Percentiles rank a stretch among this genome's conserved stretches.
Evolutionary conservation across 1,140 invertebrate species (phyloP).

Genomic region (Grapholita molesta): DNA sequence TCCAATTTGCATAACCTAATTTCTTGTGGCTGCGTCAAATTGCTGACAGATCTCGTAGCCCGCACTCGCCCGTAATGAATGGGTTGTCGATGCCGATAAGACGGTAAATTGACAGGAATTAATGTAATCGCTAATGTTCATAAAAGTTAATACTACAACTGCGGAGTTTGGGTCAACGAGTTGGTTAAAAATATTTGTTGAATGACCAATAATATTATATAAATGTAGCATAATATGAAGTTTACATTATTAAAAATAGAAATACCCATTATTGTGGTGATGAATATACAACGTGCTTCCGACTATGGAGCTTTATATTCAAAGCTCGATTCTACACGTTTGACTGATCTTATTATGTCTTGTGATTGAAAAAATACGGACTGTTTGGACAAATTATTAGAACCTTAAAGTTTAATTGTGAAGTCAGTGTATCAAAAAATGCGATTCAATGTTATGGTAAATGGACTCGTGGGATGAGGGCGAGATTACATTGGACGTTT

Average conservation of each 20-base stretch:
- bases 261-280: too few species aligned
- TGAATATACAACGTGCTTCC: too few species aligned
- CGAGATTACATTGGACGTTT: too few species aligned
- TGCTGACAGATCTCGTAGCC: conserved; percentile 50
- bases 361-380: too few species aligned
- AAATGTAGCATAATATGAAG: background rate
- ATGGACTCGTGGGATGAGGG: too few species aligned
- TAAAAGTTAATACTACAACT: background rate
- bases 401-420: too few species aligned
- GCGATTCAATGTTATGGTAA: too few species aligned
- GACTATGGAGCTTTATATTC: too few species aligned
- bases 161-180: background rate
- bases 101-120: conserved; percentile 40
- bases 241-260: background rate
- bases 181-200: conserved; percentile 18
- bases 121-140: conserved; percentile 30
- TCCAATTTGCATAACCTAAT: conserved; percentile 61
- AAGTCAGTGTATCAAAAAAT: too few species aligned
- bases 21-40: conserved; percentile 53
- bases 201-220: background rate
- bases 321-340: too few species aligned
- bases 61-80: conserved; percentile 43
- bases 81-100: conserved; percentile 44
- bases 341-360: too few species aligned
- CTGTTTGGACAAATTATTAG: too few species aligned